phyloP scores from a whole-genome alignment of 2,113 vertebrate genomes.

The Rhagologus leucostigma region DNA sequence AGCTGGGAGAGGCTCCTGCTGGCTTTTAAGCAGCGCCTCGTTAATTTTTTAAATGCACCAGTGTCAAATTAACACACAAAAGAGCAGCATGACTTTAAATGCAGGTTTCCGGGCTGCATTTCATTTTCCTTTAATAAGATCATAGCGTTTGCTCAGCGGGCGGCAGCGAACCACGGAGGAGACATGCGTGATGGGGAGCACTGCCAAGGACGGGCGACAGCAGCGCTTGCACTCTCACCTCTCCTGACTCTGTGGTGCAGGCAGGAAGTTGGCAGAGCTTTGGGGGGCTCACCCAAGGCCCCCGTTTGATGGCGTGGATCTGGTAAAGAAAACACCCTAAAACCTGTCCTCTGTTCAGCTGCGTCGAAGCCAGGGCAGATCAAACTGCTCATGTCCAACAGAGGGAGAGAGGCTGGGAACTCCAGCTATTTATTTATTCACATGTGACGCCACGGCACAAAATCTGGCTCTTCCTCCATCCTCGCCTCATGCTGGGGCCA shows the following conservation, averaged over 20 bases:
- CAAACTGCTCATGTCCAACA: neutral
- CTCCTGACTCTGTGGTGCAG: neutral
- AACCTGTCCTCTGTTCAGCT: neutral
- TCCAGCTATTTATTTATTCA: slow-evolving; percentile 22
- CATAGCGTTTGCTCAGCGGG: slow-evolving; percentile 32
- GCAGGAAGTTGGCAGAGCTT: neutral
- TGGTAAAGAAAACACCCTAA: neutral
- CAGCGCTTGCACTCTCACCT: neutral
- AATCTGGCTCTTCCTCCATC: neutral
- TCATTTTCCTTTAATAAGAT: slow-evolving; percentile 59
- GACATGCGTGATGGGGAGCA: neutral
- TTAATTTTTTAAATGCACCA: slow-evolving; percentile 59
- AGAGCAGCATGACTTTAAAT: slow-evolving; percentile 46
- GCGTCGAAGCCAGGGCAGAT: neutral
- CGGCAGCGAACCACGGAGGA: neutral
- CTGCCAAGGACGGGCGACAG: neutral
- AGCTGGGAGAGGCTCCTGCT: slow-evolving; percentile 46
- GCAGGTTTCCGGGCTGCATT: slow-evolving; percentile 33
- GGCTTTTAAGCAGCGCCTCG: slow-evolving; percentile 49
- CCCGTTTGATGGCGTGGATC: accelerated
- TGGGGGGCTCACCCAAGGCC: neutral
- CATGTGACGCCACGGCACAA: neutral
- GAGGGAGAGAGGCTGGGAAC: neutral
- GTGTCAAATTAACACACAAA: slow-evolving; percentile 60
- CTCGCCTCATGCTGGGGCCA: neutral